A percentile compares a stretch with the other conserved stretches of the same genome.
phyloP scores from a whole-genome alignment of 2,888 invertebrate genomes.

The Taenaris catops region DNA sequence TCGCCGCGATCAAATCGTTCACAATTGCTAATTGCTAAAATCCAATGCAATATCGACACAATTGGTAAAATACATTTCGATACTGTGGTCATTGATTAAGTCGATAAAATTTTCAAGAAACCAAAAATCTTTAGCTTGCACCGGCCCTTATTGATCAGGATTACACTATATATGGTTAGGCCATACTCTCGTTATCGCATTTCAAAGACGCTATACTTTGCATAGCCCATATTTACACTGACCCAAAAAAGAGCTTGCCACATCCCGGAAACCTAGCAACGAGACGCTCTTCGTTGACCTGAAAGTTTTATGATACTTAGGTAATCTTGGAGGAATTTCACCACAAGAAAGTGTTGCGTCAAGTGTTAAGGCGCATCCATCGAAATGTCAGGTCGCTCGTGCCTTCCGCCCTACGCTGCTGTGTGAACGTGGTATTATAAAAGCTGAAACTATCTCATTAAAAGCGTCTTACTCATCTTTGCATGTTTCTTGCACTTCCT shows the following conservation, averaged over 20 bases:
- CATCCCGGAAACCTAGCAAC: slow-evolving; percentile 21
- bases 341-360: slow-evolving; percentile 32
- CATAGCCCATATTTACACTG: slow-evolving; percentile 4
- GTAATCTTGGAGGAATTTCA: slow-evolving; percentile 25
- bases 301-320: slow-evolving; percentile 25
- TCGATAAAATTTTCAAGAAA: too few relatives aligned
- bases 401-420: slow-evolving; percentile 36
- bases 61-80: too few relatives aligned
- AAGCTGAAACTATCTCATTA: slow-evolving; percentile 21
- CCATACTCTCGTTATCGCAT: too few relatives aligned
- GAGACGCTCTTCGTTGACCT: slow-evolving; percentile 11
- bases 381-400: slow-evolving; percentile 42
- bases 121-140: too few relatives aligned
- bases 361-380: slow-evolving; percentile 43
- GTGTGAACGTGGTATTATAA: slow-evolving; percentile 51
- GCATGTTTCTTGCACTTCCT: slow-evolving; percentile 5
- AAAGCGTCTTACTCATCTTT: slow-evolving; percentile 8
- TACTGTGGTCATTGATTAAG: too few relatives aligned
- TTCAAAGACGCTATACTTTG: not conserved
- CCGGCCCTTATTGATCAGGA: too few relatives aligned
- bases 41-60: too few relatives aligned
- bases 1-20: too few relatives aligned
- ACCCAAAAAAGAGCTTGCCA: slow-evolving; percentile 11
- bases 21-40: too few relatives aligned
- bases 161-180: too few relatives aligned